Evolutionary conservation across 2,113 vertebrate genomes (phyloP).

Genomic region (Himantopus leucocephalus): DNA sequence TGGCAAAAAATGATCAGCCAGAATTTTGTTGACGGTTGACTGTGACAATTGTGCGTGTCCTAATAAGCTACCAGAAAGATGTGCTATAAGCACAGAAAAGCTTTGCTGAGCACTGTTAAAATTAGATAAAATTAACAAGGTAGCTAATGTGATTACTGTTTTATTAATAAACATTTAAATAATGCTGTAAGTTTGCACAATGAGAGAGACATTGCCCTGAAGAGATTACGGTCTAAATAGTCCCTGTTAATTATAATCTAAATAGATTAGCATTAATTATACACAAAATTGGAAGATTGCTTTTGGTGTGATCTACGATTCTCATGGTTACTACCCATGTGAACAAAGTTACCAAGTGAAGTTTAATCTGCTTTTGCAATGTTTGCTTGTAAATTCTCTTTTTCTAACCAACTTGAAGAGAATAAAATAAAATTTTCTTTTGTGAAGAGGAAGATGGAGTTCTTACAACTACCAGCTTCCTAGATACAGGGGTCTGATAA

Average conservation of each 20-base stretch:
- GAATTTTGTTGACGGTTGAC: neutral
- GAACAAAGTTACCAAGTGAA: neutral
- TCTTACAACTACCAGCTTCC: neutral
- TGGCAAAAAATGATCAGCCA: neutral
- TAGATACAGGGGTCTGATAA: neutral
- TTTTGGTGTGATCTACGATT: neutral
- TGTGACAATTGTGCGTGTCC: neutral
- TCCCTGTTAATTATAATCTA: neutral
- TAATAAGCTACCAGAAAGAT: neutral
- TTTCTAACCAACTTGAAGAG: neutral
- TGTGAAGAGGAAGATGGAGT: neutral
- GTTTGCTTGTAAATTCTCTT: neutral
- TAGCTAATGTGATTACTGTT: neutral
- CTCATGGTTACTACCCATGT: neutral
- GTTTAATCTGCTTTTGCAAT: neutral
- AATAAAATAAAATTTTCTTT: neutral
- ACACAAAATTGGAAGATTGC: neutral
- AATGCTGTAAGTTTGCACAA: neutral
- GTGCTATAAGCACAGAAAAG: neutral
- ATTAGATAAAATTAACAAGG: neutral
- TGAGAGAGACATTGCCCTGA: neutral
- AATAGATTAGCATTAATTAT: conserved; percentile 12
- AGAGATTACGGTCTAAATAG: neutral
- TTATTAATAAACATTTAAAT: conserved; percentile 16
- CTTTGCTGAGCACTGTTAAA: neutral